Base-by-base conservation (phyloP, 2,888 invertebrate genomes). In the Morinoia aosen region DNA sequence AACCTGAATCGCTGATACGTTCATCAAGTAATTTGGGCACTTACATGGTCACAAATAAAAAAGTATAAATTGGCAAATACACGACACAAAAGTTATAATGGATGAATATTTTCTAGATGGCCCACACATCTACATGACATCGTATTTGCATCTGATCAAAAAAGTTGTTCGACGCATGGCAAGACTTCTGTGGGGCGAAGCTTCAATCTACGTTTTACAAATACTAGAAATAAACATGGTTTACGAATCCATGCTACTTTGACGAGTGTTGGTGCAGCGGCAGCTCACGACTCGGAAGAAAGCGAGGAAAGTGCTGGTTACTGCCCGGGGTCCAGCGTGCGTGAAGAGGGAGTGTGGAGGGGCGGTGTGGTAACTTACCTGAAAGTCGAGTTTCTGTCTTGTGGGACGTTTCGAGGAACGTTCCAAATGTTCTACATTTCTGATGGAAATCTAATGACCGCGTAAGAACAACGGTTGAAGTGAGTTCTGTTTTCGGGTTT, bases 251-350 rank as follows among this genome's bases (percentile, higher is more conserved):
- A 76, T 76, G 76, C 19, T 76, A 19, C 76, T 76, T 10, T 33
- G 76, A 90, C 90, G 40, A 90, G 90, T 40, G 40, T 40, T 11
- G 16, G 90, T 48, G 12, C 39, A 48, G 48, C 14, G n/a, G 90
- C 39, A 39, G 48, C 90, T 10, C 40, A 48, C 5, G 40, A 90
- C 16, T 90, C 48, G 40, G 90, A 90, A 90, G 90, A 90, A 90
- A 90, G 90, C 90, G 48, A 90, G 90, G 90, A 90, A 90, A 90
- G 90, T 90, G 90, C 7, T 90, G 90, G 39, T 90, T 39, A 90
- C 90, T 48, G 19, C 39, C 90, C 48, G 14, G 12, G 8, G 90
- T 12, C n/a, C 14, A 33, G 40, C 40, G 90, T 40, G 90, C 90
- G 90, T 39, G 19, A 33, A 48, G 48, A 48, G 2, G 76, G 33